Evolutionary conservation across 2,113 vertebrate species (phyloP), one percentile per base, ranked within the genome.

Genomic region (Nothoprocta pentlandii): DNA sequence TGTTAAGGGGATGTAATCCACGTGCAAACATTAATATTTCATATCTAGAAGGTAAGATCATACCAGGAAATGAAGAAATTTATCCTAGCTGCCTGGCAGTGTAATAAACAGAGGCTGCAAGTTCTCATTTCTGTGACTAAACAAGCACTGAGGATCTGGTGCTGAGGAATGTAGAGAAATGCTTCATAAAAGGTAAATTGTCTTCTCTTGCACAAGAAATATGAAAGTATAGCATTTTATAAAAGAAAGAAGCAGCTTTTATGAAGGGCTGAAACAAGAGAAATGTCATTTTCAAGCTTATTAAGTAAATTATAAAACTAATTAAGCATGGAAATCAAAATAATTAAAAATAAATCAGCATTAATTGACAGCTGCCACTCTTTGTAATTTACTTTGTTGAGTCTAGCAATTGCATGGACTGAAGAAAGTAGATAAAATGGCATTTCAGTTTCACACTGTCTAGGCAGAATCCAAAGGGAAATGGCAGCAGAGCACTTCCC

Each of bases 321-420:
- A 94, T 80, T 83, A 76, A 39, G n/a, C 62, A 77, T 83, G 63
- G 73, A 93, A 94, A 93, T 85, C 36, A 58, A 91, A 95, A 74
- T 82, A 87, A 90, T 80, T 90, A 14, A 86, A 87, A 92, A 93
- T 68, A 95, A 95, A 91, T 88, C 34, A 87, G 67, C 58, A 87
- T 42, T 92, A 94, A 92, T 94, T 91, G 84, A 83, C 68, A 92
- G 44, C 68, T 94, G 87, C 36, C 89, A 90, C 19, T 97, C 90
- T 82, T 92, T 22, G 8, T 79, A 77, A 88, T 91, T 78, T 76
- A 56, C 44, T 91, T 86, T 86, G 12, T 80, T 89, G 8, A 51
- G 3, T 79, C 70, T 76, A 86, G 34, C 21, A 90, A 42, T 49
- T 90, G 25, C 17, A 70, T 36, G 7, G 47, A 42, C 16, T 49